A percentile compares a stretch with the other conserved stretches of the same genome.
Evolutionary conservation across 2,888 invertebrate genomes (phyloP).

Genomic region (Theodoxus fluviatilis): DNA sequence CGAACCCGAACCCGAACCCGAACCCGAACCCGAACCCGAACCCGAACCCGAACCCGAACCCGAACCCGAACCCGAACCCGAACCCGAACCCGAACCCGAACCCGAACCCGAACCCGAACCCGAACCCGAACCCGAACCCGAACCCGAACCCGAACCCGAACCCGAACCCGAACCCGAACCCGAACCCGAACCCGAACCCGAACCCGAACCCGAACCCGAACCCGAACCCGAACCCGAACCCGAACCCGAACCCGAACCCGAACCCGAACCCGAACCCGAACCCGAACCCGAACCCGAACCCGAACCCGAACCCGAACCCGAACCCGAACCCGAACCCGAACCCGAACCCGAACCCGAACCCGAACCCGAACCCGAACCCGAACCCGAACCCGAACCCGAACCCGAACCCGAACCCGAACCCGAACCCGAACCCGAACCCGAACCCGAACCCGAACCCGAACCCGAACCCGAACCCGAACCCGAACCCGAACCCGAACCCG

Average conservation of each 20-base stretch:
- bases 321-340: neutral
- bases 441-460: constrained; percentile 16
- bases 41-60: constrained; percentile 9
- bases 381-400: neutral
- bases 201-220: neutral
- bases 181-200: constrained; percentile 4
- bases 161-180: neutral
- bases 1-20: constrained; percentile 4
- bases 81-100: constrained; percentile 5
- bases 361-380: constrained; percentile 4
- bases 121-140: neutral
- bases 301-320: neutral
- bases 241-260: neutral
- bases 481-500: constrained; percentile 9
- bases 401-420: constrained; percentile 9
- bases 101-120: neutral
- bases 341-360: neutral
- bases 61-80: neutral
- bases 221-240: constrained; percentile 9
- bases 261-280: constrained; percentile 5
- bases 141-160: neutral
- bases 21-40: neutral
- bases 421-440: neutral
- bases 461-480: neutral
- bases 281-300: neutral